Evolutionary conservation across 2,797 vertebrate species (phyloP), one percentile per base, ranked within the genome.

Genomic region (Sibirionetta formosa): DNA sequence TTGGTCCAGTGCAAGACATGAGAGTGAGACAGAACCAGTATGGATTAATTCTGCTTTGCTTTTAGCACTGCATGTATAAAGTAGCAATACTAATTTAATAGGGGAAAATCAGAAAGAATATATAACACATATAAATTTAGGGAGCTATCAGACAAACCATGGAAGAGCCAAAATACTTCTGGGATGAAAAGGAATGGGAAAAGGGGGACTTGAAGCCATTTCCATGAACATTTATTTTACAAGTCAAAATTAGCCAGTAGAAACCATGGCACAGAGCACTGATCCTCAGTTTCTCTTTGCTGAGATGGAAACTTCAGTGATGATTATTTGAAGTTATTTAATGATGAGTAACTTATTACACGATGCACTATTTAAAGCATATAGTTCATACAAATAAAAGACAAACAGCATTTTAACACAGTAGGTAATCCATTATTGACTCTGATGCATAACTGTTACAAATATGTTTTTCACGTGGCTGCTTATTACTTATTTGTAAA

Each of bases 281-380:
- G 78, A 27, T 68, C n/a, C 56, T 89, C 61, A n/a, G 51, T 18
- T 17, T 46, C 50, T 58, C 63, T 35, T 35, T 1, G 0, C 11
- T 78, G 48, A 51, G 63, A 90, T n/a, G 83, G 91, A 86, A 95
- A 94, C 88, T 81, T 88, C 91, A 86, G 14, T 71, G 65, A n/a
- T 1, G 1, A 23, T 60, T 93, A 42, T 20, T 64, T 42, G 14
- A 64, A 64, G 18, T 42, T 42, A 42, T 14, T 31, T 20, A 31
- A 64, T 31, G 40, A 9, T 22, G 27, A 64, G 61, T 16, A 22
- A 13, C 14, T 64, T 31, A 31, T 64, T 42, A 31, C 18, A 7
- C 9, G 12, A 22, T 13, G 9, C 4, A 8, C 56, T 79, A 66
- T 73, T 91, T 94, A 60, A 92, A 80, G 38, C 51, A 46, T 4